Base-by-base conservation (phyloP, 2,888 invertebrate genomes). In the Apodemia mormo region DNA sequence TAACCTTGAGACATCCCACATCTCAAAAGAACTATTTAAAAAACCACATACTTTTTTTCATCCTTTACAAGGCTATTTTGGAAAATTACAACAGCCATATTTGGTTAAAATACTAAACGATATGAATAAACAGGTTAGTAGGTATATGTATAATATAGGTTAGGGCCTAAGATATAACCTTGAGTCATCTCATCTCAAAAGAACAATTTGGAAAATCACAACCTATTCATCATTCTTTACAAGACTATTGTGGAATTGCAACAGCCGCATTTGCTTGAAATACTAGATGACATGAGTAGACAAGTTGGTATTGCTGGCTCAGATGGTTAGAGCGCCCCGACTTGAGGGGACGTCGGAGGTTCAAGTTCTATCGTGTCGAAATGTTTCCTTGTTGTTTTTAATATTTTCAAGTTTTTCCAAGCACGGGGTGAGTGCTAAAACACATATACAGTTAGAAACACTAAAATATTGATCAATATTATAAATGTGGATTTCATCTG, bases 141-240 rank as follows among this genome's bases (percentile, higher is more conserved):
- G 22, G 58, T 2, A 66, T 52, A n/a, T 52, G 5, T 52, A 12
- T 52, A n/a, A 49, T 49, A 49, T 49, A 14, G 49, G 5, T 49
- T 2, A 49, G 14, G 14, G 3, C 8, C 49, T 49, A 49, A 49
- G 49, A 49, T 49, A 14, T 14, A 14, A 3, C 49, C 49, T 49
- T 49, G 49, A 14, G 49, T 4, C 14, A 49, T 14, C 97, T 0
- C 98, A 98, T 79, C 89, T 98, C 22, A 0, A 97, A 97, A 82
- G 98, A 98, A 81, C 96, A 93, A 6, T 76, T 73, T 73, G 9
- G 10, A 92, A 91, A 71, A 88, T 88, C 0, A 84, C 86, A 22
- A 22, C 22, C 22, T 22, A 22, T 22, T 22, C 22, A 22, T 37
- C 37, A 5, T 37, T 37, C 37, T 37, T 37, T 37, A 37, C 37